Evolutionary conservation across 2,113 vertebrate species (phyloP).

Genomic region (Peromyscus polionotus): DNA sequence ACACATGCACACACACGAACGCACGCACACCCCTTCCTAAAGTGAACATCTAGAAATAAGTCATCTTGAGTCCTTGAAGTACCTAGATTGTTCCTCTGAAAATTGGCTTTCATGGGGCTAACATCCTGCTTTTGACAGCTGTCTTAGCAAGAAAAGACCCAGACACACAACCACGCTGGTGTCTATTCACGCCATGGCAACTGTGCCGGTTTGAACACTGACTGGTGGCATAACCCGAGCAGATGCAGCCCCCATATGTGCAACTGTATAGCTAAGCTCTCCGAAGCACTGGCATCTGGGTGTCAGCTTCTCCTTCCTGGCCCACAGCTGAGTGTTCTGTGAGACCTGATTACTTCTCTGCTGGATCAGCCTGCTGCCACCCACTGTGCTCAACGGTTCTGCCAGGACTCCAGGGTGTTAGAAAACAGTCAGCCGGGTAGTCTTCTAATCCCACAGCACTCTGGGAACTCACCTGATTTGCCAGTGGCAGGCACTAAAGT

Average conservation of each 20-base stretch:
- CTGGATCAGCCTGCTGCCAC: constrained; percentile 74
- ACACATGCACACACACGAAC: neutral
- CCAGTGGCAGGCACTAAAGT: constrained; percentile 62
- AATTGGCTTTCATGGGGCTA: constrained; percentile 42
- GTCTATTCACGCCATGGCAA: constrained; percentile 67
- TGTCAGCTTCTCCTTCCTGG: constrained; percentile 82
- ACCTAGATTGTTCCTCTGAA: constrained; percentile 1
- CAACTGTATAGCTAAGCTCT: constrained; percentile 75
- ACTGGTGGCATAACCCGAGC: constrained; percentile 83
- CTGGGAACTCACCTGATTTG: constrained; percentile 65
- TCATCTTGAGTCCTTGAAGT: neutral
- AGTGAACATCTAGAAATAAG: neutral
- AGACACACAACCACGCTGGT: neutral
- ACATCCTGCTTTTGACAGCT: constrained; percentile 50
- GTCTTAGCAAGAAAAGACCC: constrained; percentile 13
- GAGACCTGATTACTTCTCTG: constrained; percentile 71
- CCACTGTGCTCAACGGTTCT: constrained; percentile 58
- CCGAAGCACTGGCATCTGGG: constrained; percentile 84
- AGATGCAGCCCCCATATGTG: constrained; percentile 87
- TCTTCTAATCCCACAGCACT: constrained; percentile 47
- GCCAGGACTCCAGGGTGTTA: constrained; percentile 42
- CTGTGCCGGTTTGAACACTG: constrained; percentile 79
- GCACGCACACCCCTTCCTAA: neutral
- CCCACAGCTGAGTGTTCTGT: constrained; percentile 78
- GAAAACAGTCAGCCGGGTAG: constrained; percentile 67